phyloP scores from a whole-genome alignment of 2,797 vertebrate species.

The Coreius guichenoti region DNA sequence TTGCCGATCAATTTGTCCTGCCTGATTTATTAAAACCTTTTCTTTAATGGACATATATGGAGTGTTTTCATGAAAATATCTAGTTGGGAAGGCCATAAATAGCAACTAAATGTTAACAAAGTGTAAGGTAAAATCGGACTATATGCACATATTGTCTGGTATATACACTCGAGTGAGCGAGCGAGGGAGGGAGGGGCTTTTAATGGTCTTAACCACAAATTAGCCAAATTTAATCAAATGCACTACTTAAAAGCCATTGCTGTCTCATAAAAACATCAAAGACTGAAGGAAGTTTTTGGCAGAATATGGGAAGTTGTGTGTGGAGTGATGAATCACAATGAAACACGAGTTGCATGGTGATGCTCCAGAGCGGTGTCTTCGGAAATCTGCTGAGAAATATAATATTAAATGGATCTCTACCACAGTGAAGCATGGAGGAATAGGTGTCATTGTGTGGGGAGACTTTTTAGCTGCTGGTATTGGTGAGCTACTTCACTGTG shows the following conservation, averaged over 20 bases:
- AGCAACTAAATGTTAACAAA: not conserved
- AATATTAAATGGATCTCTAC: not conserved
- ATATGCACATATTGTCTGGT: not conserved
- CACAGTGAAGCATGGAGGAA: not conserved
- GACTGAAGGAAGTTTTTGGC: not conserved
- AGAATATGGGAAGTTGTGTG: not conserved
- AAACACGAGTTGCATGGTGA: not conserved
- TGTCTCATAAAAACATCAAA: not conserved
- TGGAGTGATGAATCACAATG: not conserved
- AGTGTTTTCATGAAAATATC: slow-evolving; percentile 14
- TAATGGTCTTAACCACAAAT: not conserved
- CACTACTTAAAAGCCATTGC: not conserved
- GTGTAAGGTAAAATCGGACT: not conserved
- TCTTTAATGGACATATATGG: slow-evolving; percentile 31
- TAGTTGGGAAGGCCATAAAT: not conserved
- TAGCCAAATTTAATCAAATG: not conserved
- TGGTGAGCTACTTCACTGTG: too few relatives aligned
- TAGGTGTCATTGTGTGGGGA: not conserved
- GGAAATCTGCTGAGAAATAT: not conserved
- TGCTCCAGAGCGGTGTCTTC: not conserved
- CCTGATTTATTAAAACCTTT: slow-evolving; percentile 41
- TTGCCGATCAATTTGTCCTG: slow-evolving; percentile 1
- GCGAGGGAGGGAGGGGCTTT: not conserved
- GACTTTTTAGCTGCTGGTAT: too few relatives aligned
- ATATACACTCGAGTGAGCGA: not conserved